Evolutionary conservation across 2,113 vertebrate species (phyloP), one percentile per base, ranked within the genome.

Genomic region (Podarcis cretensis): DNA sequence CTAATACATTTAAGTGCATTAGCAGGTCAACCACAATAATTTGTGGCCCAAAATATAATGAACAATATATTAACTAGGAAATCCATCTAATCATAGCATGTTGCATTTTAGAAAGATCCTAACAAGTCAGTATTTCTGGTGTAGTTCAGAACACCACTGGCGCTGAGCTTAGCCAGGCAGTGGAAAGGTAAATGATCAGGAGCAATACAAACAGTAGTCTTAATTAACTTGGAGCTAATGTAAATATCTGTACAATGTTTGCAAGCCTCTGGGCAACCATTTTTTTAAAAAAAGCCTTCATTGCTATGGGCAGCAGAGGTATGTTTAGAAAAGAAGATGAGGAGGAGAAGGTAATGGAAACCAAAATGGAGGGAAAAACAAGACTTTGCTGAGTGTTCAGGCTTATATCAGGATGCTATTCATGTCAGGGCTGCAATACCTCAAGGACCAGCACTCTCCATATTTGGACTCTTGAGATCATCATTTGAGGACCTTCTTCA

Each of bases 191-290:
- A 86, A 86, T 86, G 43, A 43, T 18, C 7, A 65, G 20, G 35
- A 40, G 59, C 30, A 77, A 66, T 43, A 20, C 59, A 86, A 78
- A 66, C 84, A 65, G 9, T 14, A 66, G 27, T n/a, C 75, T 86
- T 77, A 77, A 86, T 86, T 86, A 86, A 86, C 57, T 77, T 40
- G 30, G 37, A 43, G 59, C 12, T 65, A 66, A 77, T 86, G 74
- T 43, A 86, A 86, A 77, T 77, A 66, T 65, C 84, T 78, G 21
- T 76, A 75, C 63, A 85, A 74, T 37, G 71, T 40, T 77, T 65
- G 37, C 40, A 74, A 85, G 20, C 23, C 48, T 73, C 18, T 37
- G 48, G 32, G 21, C 20, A 73, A 35, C 32, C 10, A 4, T 12
- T 9, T n/a, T 16, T 54, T 25, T 40, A 65, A 21, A 35, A 35